Evolutionary conservation across 23 tunicate species (phyloP).

Genomic region (Styela plicata): DNA sequence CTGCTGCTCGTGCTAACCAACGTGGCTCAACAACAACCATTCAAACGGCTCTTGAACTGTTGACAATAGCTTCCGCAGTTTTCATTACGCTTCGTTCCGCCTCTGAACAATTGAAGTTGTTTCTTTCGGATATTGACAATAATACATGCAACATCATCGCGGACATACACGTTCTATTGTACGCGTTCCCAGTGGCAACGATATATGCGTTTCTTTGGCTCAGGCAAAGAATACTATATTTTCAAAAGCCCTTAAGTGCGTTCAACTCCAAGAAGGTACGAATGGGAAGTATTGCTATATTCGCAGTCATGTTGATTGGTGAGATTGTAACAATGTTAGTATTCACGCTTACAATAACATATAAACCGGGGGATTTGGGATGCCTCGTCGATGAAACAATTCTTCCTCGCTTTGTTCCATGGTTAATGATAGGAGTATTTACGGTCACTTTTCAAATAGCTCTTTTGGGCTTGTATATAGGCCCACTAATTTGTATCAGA

Average conservation of each 20-base stretch:
- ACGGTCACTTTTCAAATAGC: neutral
- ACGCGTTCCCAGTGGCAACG: neutral
- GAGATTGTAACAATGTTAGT: neutral
- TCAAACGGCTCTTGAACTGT: neutral
- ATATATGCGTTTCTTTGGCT: slow-evolving; percentile 1
- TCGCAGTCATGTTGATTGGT: neutral
- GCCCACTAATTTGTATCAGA: neutral
- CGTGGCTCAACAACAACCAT: neutral
- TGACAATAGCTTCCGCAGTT: slow-evolving; percentile 6
- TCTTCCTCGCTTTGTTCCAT: neutral
- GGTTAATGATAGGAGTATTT: neutral
- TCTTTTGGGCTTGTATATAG: neutral
- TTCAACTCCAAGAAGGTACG: neutral
- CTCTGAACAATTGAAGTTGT: slow-evolving; percentile 2
- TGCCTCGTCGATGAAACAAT: neutral
- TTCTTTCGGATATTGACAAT: neutral
- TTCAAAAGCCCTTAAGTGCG: neutral
- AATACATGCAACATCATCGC: neutral
- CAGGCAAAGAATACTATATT: neutral
- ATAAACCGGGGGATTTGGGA: neutral
- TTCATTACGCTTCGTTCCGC: neutral
- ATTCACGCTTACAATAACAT: neutral
- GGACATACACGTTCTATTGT: neutral
- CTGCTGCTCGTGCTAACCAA: neutral
- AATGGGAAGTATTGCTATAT: neutral